Percentiles rank a stretch among this genome's conserved stretches.
phyloP scores from a whole-genome alignment of 2,888 invertebrate species.

The Synergus laeviventris region DNA sequence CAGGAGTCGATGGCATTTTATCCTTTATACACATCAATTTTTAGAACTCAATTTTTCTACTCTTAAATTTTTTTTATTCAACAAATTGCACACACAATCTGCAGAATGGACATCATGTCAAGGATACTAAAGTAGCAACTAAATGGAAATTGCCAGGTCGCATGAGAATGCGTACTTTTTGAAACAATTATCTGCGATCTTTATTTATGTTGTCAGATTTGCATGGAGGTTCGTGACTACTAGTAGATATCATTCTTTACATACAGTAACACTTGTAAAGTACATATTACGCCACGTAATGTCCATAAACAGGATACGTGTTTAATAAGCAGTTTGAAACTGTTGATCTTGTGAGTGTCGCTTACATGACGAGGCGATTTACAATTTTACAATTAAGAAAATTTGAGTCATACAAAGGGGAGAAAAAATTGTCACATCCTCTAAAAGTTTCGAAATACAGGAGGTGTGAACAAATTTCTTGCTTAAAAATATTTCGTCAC shows the following conservation, averaged over 20 bases:
- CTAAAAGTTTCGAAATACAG: too few relatives aligned
- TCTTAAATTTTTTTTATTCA: background rate
- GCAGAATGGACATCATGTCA: background rate
- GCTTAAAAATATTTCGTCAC: too few relatives aligned
- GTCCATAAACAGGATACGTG: conserved; percentile 13
- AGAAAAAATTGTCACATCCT: too few relatives aligned
- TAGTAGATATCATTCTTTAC: conserved; percentile 10
- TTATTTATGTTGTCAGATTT: conserved; percentile 18
- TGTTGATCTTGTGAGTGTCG: background rate
- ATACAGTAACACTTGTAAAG: conserved; percentile 13
- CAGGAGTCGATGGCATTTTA: background rate
- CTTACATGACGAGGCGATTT: background rate
- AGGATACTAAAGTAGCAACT: background rate
- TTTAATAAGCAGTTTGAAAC: background rate
- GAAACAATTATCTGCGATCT: conserved; percentile 22
- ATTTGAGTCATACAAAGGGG: too few relatives aligned
- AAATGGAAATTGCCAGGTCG: conserved; percentile 9
- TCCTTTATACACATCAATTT: background rate
- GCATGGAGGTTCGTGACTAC: conserved; percentile 23
- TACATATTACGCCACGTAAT: conserved; percentile 12
- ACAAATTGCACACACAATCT: background rate
- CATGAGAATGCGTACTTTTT: conserved; percentile 31
- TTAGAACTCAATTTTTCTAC: background rate
- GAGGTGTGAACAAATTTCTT: too few relatives aligned
- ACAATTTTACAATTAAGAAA: background rate